Evolutionary conservation across 1,140 invertebrate species (phyloP), one percentile per base, ranked within the genome.

Genomic region (Anthonomus grandis): DNA sequence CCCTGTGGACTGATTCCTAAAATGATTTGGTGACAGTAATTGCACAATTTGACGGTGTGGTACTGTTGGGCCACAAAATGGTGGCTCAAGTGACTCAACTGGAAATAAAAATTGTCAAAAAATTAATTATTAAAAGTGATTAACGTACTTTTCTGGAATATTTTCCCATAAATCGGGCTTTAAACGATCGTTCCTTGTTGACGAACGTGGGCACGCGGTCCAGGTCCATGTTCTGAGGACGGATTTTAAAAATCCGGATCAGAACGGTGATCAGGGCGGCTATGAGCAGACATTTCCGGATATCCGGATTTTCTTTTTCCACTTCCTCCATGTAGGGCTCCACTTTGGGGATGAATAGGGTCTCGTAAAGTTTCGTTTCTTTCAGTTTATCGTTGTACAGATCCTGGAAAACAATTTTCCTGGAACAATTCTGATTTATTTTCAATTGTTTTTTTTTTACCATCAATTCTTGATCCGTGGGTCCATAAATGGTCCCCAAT

Each of bases 1-100:
- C 93, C 93, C 77, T 97, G 94, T 54, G 91, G 90, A 64, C 91
- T 91, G 50, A 97, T 87, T 42, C 95, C 95, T 81, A 92, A 93
- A 62, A 98, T 89, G 62, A 95, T 86, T 64, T 86, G 81, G 68
- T 92, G 87, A 78, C 95, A 98, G 76, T 93, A 87, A 79, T 93
- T 91, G 73, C 95, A 98, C 72, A 89, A 85, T 47, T 89, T 93
- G 57, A 94, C 87, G 60, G 86, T 88, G 69, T 86, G 90, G 77
- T 96, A 91, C 75, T 94, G 90, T 71, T 91, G 86, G 57, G 88
- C 83, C 61, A 85, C 83, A 72, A 95, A 92, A 75, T 93, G 86
- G 81, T 98, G 95, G 22, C 93, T 93, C 68, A 89, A 83, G 22
- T 89, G 81, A 53, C 83, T 83, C 73, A 88, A 83, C 83, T 93